phyloP scores from a whole-genome alignment of 2,113 vertebrate species.

The Syrrhaptes paradoxus region DNA sequence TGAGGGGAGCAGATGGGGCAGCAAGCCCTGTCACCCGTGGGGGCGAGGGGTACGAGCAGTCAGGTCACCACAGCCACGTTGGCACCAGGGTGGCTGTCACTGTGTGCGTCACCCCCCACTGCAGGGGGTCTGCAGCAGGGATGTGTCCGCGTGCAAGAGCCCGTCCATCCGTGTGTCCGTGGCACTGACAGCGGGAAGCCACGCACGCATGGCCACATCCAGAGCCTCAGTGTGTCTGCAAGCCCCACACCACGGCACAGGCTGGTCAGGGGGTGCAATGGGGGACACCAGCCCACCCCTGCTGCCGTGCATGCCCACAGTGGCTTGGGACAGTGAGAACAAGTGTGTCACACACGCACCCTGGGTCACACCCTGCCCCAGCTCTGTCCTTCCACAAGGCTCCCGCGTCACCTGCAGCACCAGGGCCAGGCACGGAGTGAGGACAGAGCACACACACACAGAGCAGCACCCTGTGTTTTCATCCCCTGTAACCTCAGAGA shows the following conservation, averaged over 20 bases:
- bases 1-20: background rate
- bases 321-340: accelerated
- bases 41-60: background rate
- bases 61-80: accelerated
- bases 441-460: background rate
- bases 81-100: background rate
- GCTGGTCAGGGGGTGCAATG: accelerated
- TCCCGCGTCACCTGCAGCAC: too few relatives aligned
- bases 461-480: background rate
- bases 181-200: too few relatives aligned
- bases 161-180: too few relatives aligned
- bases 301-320: accelerated
- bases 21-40: background rate
- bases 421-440: accelerated
- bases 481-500: accelerated
- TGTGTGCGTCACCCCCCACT: background rate
- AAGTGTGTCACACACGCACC: background rate
- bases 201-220: accelerated
- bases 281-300: background rate
- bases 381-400: background rate
- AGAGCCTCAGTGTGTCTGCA: too few relatives aligned
- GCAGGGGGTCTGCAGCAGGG: background rate
- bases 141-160: too few relatives aligned
- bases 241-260: background rate
- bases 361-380: background rate